Evolutionary conservation across 2,113 vertebrate species (phyloP), one percentile per base, ranked within the genome.

Genomic region (Otus sunia): DNA sequence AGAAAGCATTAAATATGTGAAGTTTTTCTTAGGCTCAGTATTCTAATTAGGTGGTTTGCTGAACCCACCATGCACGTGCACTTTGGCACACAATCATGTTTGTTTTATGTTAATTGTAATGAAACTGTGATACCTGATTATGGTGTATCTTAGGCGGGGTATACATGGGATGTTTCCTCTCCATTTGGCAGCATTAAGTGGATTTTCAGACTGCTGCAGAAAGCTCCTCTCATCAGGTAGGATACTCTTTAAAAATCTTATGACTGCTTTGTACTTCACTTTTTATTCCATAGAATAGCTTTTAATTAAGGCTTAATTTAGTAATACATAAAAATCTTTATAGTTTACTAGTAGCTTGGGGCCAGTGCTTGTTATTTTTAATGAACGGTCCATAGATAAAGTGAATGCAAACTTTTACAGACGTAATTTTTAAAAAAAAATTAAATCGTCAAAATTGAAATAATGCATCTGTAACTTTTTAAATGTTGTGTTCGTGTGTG

Each of bases 141-240:
- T 97, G 96, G 49, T 98, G 83, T 97, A 82, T 97, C 96, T 96
- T 97, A 99, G 99, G 96, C 99, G 99, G 94, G 99, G 99, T 78
- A 98, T 99, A 97, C 99, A 99, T 90, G 99, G 99, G 92, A 99
- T 99, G 99, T 99, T 99, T 97, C 99, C 99, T 43, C 98, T 99
- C 88, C 99, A 99, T 97, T 98, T 99, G 98, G 99, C 99, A 97
- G 99, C 99, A 92, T 98, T 99, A 96, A 99, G 99, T 96, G 99
- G 99, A 91, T 99, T 99, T 98, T 99, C 99, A 68, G 99, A 99
- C 98, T 99, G 99, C 98, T 99, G 99, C 96, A 98, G 99, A 97
- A 99, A 99, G 94, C 99, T 99, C 49, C 98, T 99, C 91, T 99
- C 99, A 81, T 99, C 99, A 98, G 99, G 99, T 99, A 97, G 97